These are phyloP conservation scores for Micromussa lordhowensis DNA, from an alignment of 92 coral and sea anemone genomes.

Conservation along the genomic window DNA sequence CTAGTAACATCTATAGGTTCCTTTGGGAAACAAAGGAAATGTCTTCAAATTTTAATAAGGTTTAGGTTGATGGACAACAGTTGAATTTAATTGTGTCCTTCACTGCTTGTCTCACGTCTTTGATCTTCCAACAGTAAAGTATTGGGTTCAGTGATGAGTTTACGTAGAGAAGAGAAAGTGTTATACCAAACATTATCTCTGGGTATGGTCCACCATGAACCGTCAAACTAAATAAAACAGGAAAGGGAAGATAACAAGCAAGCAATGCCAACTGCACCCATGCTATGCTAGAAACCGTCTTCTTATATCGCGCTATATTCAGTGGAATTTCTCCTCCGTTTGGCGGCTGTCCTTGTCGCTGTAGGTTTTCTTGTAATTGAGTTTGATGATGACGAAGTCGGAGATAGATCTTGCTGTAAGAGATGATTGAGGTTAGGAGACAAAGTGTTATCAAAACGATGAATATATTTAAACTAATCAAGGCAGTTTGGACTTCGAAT, in stretches of 20 bases:
- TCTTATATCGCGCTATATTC: no score
- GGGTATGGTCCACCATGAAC: not conserved
- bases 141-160: conserved; percentile 4
- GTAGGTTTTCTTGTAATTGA: not conserved
- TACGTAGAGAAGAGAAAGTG: not conserved
- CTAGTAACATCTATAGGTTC: no score
- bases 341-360: not conserved
- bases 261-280: no score
- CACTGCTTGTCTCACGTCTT: not conserved
- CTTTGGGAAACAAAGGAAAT: no score
- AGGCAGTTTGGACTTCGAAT: no score
- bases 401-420: no score
- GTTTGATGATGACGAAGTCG: no score
- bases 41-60: no score
- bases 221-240: not conserved
- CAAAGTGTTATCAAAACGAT: not conserved
- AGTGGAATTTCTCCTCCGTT: not conserved
- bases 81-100: conserved; percentile 5
- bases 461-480: no score
- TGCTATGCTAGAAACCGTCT: no score
- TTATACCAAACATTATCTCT: not conserved
- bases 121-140: not conserved
- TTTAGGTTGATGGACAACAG: no score
- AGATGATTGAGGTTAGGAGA: not conserved
- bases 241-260: not conserved